Base-by-base conservation (phyloP, 2,888 invertebrate genomes). In the Agonopterix subpropinquella region DNA sequence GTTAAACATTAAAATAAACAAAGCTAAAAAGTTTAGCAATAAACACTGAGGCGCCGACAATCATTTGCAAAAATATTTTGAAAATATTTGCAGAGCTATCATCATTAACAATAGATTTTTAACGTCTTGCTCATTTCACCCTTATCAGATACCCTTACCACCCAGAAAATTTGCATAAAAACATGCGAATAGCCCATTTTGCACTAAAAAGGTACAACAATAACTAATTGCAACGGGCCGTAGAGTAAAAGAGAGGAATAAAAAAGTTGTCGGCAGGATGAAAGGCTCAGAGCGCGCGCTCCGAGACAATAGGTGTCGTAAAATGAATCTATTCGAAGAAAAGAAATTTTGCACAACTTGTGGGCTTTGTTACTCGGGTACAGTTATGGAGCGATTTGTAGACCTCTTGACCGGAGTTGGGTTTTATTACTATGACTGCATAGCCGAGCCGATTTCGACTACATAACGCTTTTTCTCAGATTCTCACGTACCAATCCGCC, bases 301-400 rank as follows among this genome's bases (percentile, higher is more conserved):
- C 58, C 70, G 64, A 66, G 73, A 82, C 80, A 82, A 82, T 80
- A 72, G 67, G 57, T 47, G 53, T 74, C 77, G 64, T 85, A 83
- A 85, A 82, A 62, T 61, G 58, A 67, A 66, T 72, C 76, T 73
- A 69, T 81, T 80, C 80, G 67, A 55, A 65, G 84, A 85, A 83
- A 81, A 81, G 79, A 85, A 79, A 81, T 86, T 82, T 85, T 82
- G 84, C 84, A 73, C 82, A 77, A 75, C 61, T 59, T 57, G 48
- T 53, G 56, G 53, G 64, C 54, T 44, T 50, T 50, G 47, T 50
- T 36, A 11, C 36, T 10, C 13, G 8, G 42, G 11, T 42, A 42
- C 42, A 13, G 42, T 11, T 42, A 42, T 39, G 39, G 39, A 28
- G 28, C 28, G 28, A 28, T 28, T 28, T 28, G 28, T 7, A 28